phyloP scores from a whole-genome alignment of 2,113 vertebrate species.

The Terrapene triunguis region DNA sequence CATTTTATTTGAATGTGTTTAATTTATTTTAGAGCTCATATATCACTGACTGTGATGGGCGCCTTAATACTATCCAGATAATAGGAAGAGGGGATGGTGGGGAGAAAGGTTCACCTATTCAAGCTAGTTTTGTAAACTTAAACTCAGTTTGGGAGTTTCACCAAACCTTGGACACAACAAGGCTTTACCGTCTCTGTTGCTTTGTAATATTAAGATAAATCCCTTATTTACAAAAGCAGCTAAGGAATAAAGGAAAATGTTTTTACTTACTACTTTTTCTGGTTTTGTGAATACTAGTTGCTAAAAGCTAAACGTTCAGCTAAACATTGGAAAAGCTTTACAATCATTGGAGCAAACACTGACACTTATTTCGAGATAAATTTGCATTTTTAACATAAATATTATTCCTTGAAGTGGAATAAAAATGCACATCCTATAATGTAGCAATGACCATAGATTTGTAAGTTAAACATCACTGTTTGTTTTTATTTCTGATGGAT shows the following conservation, averaged over 20 bases:
- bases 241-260: constrained; percentile 30
- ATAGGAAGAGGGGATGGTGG: neutral
- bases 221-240: constrained; percentile 37
- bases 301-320: neutral
- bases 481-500: neutral
- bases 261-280: neutral
- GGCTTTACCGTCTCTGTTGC: neutral
- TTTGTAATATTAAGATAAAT: constrained; percentile 38
- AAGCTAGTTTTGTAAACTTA: neutral
- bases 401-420: neutral
- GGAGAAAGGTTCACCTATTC: neutral
- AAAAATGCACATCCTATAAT: neutral
- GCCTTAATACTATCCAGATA: neutral
- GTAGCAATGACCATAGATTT: neutral
- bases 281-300: constrained; percentile 1
- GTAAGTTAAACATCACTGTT: neutral
- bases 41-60: neutral
- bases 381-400: neutral
- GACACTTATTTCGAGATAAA: neutral
- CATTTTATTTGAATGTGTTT: neutral
- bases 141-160: neutral
- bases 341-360: constrained; percentile 22
- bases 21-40: neutral
- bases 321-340: constrained; percentile 30
- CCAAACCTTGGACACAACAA: constrained; percentile 18